phyloP scores from a whole-genome alignment of 1,140 invertebrate species.

The Drosophila teissieri region DNA sequence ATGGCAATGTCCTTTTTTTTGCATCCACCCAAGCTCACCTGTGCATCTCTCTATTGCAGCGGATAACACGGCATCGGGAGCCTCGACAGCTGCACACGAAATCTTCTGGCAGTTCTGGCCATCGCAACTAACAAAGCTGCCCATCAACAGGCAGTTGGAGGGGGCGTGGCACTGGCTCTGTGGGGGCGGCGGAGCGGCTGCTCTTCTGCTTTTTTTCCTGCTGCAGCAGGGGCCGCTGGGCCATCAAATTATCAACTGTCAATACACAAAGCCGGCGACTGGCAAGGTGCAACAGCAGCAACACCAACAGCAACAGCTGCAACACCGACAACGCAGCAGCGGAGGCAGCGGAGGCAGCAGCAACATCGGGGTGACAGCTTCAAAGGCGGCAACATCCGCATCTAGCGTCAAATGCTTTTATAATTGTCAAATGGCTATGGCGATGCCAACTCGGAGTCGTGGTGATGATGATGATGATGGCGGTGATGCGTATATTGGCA shows the following conservation, averaged over 20 bases:
- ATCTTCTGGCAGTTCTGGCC: conserved; percentile 67
- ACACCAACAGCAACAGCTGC: conserved; percentile 23
- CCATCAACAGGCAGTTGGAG: conserved; percentile 66
- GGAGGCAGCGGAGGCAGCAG: conserved; percentile 1
- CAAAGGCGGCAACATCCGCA: conserved; percentile 46
- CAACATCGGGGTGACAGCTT: conserved; percentile 56
- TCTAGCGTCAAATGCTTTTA: conserved; percentile 75
- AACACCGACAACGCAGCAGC: conserved; percentile 1
- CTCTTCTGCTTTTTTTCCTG: neutral
- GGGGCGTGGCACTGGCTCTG: conserved; percentile 44
- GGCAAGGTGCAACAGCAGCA: conserved; percentile 32
- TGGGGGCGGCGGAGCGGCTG: conserved; percentile 16
- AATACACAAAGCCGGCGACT: conserved; percentile 55
- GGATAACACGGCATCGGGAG: conserved; percentile 62
- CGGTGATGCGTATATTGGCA: conserved; percentile 51
- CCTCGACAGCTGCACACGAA: conserved; percentile 57
- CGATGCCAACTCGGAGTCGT: conserved; percentile 57
- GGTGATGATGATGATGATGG: conserved; percentile 17
- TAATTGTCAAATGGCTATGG: conserved; percentile 80
- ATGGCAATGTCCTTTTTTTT: neutral
- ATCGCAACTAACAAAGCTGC: conserved; percentile 43
- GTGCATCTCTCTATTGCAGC: conserved; percentile 34
- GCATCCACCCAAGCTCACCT: neutral
- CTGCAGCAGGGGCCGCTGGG: conserved; percentile 33
- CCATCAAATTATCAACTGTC: conserved; percentile 81